Evolutionary conservation across 2,113 vertebrate genomes (phyloP).

Genomic region (Leptodactylus fuscus): DNA sequence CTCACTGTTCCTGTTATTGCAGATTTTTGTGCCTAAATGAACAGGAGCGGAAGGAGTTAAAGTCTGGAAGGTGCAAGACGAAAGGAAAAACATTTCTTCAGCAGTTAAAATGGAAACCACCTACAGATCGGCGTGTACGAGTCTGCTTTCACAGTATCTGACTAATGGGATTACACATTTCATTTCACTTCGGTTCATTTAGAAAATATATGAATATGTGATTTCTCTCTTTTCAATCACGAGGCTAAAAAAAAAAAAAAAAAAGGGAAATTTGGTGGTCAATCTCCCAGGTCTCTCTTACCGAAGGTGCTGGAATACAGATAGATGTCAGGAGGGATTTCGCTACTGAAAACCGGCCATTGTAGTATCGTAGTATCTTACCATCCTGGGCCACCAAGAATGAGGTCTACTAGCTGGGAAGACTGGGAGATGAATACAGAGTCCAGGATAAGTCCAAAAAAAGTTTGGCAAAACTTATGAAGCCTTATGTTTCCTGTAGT

Average conservation of each 20-base stretch:
- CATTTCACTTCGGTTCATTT: not conserved
- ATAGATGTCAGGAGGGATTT: not conserved
- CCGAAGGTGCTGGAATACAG: not conserved
- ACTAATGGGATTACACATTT: not conserved
- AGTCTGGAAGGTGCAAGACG: not conserved
- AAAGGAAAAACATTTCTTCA: not conserved
- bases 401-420: not conserved
- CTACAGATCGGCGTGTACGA: not conserved
- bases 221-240: not conserved
- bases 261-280: not conserved
- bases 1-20: conserved; percentile 64
- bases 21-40: conserved; percentile 68
- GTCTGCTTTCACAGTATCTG: not conserved
- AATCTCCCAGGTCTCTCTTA: not conserved
- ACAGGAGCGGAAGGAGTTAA: conserved; percentile 63
- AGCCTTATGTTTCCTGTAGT: too few species aligned
- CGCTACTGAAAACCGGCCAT: too few species aligned
- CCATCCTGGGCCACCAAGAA: not conserved
- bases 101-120: conserved; percentile 3
- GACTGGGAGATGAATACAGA: too few species aligned
- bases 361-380: too few species aligned
- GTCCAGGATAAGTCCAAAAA: too few species aligned
- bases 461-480: too few species aligned
- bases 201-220: not conserved
- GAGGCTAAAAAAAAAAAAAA: not conserved